phyloP scores from a whole-genome alignment of 2,113 vertebrate genomes.

The Pedetes capensis region DNA sequence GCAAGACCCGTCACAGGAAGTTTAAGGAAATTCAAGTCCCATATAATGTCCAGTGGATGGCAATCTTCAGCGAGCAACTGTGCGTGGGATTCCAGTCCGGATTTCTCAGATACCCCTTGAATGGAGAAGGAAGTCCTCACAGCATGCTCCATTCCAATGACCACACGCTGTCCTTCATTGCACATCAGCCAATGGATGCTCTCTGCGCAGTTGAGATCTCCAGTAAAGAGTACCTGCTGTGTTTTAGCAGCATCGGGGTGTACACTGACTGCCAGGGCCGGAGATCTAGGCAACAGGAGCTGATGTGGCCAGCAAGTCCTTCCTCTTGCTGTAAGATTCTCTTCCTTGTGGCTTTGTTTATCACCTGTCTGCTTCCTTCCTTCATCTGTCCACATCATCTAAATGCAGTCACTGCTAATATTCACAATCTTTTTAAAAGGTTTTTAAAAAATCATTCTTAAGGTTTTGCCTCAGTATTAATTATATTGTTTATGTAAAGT shows the following conservation, averaged over 20 bases:
- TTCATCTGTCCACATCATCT: not conserved
- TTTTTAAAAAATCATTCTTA: not conserved
- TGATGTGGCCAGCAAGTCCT: conserved; percentile 97
- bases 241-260: conserved; percentile 96
- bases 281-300: conserved; percentile 95
- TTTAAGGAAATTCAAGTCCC: conserved; percentile 95
- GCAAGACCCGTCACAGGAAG: conserved; percentile 92
- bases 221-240: conserved; percentile 96
- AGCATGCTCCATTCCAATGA: conserved; percentile 94
- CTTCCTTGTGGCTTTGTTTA: not conserved
- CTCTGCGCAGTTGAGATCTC: conserved; percentile 97
- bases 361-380: not conserved
- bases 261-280: conserved; percentile 98
- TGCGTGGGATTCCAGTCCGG: conserved; percentile 96
- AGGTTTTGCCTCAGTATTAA: not conserved
- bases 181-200: conserved; percentile 92
- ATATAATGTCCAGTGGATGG: conserved; percentile 95
- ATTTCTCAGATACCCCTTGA: conserved; percentile 92
- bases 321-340: conserved; percentile 92
- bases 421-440: too few species aligned
- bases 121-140: conserved; percentile 88
- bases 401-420: not conserved
- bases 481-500: not conserved
- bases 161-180: conserved; percentile 95
- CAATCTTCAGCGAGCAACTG: conserved; percentile 93